Evolutionary conservation across 2,113 vertebrate species (phyloP).

Genomic region (Indicator indicator): DNA sequence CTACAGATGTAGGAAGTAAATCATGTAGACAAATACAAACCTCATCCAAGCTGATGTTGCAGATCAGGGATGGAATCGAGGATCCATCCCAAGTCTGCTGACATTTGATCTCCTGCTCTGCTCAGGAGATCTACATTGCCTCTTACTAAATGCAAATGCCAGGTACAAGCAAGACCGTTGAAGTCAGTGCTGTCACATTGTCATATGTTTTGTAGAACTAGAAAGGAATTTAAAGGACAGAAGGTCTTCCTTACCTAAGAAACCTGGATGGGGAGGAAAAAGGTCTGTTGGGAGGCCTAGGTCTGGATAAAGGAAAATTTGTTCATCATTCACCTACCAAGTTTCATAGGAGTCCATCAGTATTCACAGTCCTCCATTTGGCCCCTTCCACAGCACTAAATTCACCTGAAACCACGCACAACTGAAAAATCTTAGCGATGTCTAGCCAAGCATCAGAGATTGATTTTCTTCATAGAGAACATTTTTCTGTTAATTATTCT

Average conservation of each 20-base stretch:
- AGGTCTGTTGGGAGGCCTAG: not conserved
- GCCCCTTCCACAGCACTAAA: not conserved
- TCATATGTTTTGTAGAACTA: not conserved
- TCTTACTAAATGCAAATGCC: not conserved
- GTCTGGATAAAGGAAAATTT: not conserved
- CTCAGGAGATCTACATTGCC: not conserved
- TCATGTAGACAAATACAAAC: not conserved
- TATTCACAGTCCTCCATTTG: not conserved
- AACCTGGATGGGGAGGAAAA: not conserved
- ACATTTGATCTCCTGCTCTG: not conserved
- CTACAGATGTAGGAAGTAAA: slow-evolving; percentile 2
- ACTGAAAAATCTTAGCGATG: not conserved
- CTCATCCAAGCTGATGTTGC: not conserved
- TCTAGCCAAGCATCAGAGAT: not conserved
- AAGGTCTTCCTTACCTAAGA: not conserved
- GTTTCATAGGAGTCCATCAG: not conserved
- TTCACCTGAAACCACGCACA: not conserved
- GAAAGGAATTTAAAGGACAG: not conserved
- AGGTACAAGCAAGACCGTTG: not conserved
- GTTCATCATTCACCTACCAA: not conserved
- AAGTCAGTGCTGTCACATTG: not conserved
- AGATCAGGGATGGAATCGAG: not conserved
- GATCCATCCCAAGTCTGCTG: not conserved
- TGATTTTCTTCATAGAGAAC: not conserved
- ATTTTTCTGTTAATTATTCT: slow-evolving; percentile 11